Conservation (phyloP, 2,797 vertebrate species). For the Sciaenops ocellatus region DNA sequence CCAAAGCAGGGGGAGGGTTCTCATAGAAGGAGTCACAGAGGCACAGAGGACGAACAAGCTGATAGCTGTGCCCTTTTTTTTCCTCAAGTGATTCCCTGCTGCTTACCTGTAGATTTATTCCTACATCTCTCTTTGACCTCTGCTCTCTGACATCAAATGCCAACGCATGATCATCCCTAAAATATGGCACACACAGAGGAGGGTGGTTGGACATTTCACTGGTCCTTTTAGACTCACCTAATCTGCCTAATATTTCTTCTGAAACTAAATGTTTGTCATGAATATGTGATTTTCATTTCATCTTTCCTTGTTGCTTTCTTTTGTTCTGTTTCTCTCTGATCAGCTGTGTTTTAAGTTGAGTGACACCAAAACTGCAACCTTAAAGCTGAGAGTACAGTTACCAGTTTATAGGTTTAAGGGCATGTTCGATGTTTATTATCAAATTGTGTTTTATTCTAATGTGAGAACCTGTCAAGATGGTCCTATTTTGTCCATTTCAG, state of each 20-base stretch:
- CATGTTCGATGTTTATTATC: background rate
- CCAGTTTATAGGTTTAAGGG: background rate
- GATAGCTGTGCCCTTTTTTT: conserved; percentile 22
- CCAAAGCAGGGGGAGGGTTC: conserved; percentile 63
- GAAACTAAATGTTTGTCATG: background rate
- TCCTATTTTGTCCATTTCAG: background rate
- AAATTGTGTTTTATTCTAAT: background rate
- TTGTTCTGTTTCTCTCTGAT: background rate
- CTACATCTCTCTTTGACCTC: conserved; percentile 1
- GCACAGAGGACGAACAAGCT: conserved; percentile 24
- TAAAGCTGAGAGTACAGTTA: background rate
- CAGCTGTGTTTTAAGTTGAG: background rate
- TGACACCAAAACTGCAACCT: background rate
- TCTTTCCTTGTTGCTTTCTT: background rate
- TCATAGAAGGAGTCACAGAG: conserved; percentile 22
- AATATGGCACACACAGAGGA: background rate
- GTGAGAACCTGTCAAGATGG: background rate
- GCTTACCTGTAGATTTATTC: conserved; percentile 14
- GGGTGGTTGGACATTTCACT: conserved; percentile 1
- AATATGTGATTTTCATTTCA: background rate
- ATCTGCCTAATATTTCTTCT: conserved; percentile 6
- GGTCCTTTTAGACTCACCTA: background rate
- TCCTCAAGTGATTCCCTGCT: conserved; percentile 13
- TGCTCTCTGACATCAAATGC: conserved; percentile 7
- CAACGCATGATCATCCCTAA: background rate